These are phyloP conservation scores for Lutraria rhynchaena DNA, from an alignment of 1,140 invertebrate species.

Conservation along the genomic window DNA sequence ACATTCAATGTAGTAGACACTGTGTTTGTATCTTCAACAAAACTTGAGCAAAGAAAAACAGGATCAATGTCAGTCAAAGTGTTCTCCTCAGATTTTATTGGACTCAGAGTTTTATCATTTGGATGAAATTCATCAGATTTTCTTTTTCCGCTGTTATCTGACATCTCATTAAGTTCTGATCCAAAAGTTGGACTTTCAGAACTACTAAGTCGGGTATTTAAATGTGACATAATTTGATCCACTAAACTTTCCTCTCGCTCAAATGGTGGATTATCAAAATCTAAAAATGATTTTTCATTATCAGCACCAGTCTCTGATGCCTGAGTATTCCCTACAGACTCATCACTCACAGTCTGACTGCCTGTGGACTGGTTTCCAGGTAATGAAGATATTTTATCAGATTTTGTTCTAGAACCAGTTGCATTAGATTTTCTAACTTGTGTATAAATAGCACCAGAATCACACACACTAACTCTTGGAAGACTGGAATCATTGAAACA, in stretches of 20 bases:
- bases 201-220: background rate
- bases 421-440: constrained; percentile 28
- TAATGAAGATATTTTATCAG: background rate
- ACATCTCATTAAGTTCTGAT: background rate
- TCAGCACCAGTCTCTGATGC: constrained; percentile 10
- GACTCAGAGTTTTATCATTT: constrained; percentile 7
- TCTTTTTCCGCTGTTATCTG: background rate
- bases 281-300: constrained; percentile 27
- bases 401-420: constrained; percentile 9
- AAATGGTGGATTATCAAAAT: constrained; percentile 9
- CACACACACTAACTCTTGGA: constrained; percentile 36
- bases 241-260: constrained; percentile 39
- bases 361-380: background rate
- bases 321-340: no score
- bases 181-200: background rate
- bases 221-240: constrained; percentile 54
- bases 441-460: constrained; percentile 52
- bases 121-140: constrained; percentile 4
- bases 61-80: background rate
- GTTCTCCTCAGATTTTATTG: constrained; percentile 18
- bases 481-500: constrained; percentile 37
- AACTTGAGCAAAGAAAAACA: constrained; percentile 35
- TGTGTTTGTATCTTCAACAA: constrained; percentile 12
- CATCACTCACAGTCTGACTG: background rate
- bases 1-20: background rate